A percentile compares a stretch with the other conserved stretches of the same genome.
These are phyloP conservation scores for Rhynchonycteris naso DNA, from an alignment of 2,797 vertebrate species.

Conservation along the genomic window DNA sequence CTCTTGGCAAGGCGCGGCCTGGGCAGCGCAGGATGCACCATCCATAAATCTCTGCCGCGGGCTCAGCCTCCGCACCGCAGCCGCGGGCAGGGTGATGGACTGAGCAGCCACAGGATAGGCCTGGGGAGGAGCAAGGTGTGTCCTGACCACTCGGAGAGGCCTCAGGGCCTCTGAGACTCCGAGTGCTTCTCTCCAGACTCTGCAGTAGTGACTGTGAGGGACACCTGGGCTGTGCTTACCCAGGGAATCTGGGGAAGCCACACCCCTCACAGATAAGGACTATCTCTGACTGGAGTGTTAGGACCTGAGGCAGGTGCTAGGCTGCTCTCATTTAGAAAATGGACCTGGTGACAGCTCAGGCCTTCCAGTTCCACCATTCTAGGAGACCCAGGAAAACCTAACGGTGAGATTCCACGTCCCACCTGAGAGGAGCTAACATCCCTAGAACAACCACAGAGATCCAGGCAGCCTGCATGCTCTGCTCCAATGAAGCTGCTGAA, in stretches of 20 bases:
- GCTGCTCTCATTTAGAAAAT: not conserved
- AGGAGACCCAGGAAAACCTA: not conserved
- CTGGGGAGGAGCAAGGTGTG: not conserved
- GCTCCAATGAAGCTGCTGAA: not conserved
- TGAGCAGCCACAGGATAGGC: not conserved
- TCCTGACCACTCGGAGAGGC: not conserved
- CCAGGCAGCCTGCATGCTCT: not conserved
- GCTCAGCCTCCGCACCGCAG: not conserved
- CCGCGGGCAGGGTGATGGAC: rapidly evolving
- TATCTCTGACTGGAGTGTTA: not conserved
- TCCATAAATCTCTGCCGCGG: not conserved
- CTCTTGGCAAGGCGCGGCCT: slow-evolving; percentile 41
- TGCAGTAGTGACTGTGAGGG: rapidly evolving
- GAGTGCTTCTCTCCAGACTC: not conserved
- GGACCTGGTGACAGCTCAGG: not conserved
- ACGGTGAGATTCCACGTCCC: not conserved
- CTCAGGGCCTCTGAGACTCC: not conserved
- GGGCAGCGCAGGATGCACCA: rapidly evolving
- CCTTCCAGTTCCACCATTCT: not conserved
- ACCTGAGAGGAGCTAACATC: not conserved
- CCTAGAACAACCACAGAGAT: not conserved
- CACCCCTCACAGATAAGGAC: not conserved
- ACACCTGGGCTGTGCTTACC: not conserved
- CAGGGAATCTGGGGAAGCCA: not conserved
- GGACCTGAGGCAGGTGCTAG: not conserved